phyloP scores from a whole-genome alignment of 2,888 invertebrate species.

The Orthosia cruda region DNA sequence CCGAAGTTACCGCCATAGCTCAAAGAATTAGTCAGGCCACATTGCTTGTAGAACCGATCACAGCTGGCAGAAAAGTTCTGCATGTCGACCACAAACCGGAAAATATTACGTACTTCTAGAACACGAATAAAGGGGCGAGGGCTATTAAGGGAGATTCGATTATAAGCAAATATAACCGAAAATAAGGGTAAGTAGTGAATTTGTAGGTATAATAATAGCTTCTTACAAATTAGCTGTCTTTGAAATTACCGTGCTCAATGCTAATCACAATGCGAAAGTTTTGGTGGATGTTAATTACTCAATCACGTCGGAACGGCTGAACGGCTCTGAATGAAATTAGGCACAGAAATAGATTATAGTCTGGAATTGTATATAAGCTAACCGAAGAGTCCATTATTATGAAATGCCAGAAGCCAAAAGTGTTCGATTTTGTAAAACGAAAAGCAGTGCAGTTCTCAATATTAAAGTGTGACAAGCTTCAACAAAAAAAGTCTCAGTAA shows the following conservation, averaged over 20 bases:
- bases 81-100: conserved; percentile 23
- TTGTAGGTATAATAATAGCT: neutral
- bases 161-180: neutral
- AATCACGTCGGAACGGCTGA: no score
- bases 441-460: neutral
- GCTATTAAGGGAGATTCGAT: neutral
- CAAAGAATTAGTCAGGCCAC: conserved; percentile 67
- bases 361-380: no score
- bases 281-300: no score
- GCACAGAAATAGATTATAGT: no score
- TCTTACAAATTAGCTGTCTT: neutral
- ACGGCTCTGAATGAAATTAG: no score
- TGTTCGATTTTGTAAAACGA: neutral
- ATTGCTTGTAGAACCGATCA: conserved; percentile 64
- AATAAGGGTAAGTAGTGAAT: no score
- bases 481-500: neutral
- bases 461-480: neutral
- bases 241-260: neutral
- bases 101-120: conserved; percentile 45
- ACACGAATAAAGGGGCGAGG: conserved; percentile 1
- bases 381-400: no score
- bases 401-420: no score
- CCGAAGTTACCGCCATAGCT: conserved; percentile 61
- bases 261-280: no score
- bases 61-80: conserved; percentile 63